These are phyloP conservation scores for Erannis defoliaria DNA, from an alignment of 2,888 invertebrate species.

Conservation along the genomic window DNA sequence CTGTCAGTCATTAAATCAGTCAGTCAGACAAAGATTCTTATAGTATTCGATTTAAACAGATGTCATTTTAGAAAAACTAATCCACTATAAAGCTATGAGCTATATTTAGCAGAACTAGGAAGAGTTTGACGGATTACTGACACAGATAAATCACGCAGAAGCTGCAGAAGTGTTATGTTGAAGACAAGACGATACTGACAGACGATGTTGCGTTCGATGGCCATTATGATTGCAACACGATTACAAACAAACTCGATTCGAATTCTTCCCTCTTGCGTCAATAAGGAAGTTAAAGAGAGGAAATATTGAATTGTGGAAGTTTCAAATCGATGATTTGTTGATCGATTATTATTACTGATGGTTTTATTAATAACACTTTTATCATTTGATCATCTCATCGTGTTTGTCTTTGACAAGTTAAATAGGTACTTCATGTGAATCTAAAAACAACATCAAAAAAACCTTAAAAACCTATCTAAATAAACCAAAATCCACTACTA, in stretches of 20 bases:
- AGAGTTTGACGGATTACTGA: constrained; percentile 12
- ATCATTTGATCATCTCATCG: too few species aligned
- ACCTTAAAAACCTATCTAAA: too few species aligned
- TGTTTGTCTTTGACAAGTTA: too few species aligned
- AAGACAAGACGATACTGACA: constrained; percentile 13
- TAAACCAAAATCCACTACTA: too few species aligned
- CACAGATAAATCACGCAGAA: constrained; percentile 11
- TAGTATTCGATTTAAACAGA: not conserved
- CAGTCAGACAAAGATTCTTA: too few species aligned
- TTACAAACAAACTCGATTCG: constrained; percentile 16
- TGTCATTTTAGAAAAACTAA: not conserved
- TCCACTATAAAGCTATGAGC: not conserved
- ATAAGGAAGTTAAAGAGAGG: constrained; percentile 1
- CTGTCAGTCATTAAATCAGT: too few species aligned
- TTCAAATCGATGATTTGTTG: not conserved
- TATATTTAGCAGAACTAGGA: constrained; percentile 7
- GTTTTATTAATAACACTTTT: too few species aligned
- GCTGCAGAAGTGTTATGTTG: constrained; percentile 1
- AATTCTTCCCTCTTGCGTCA: not conserved
- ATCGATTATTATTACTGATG: not conserved
- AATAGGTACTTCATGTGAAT: too few species aligned
- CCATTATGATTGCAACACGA: constrained; percentile 13
- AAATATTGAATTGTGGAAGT: not conserved
- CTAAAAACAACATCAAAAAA: too few species aligned
- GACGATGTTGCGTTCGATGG: constrained; percentile 14